These are phyloP conservation scores for Sarcophaga bullata DNA, from an alignment of 1,140 invertebrate genomes.

Conservation along the genomic window DNA sequence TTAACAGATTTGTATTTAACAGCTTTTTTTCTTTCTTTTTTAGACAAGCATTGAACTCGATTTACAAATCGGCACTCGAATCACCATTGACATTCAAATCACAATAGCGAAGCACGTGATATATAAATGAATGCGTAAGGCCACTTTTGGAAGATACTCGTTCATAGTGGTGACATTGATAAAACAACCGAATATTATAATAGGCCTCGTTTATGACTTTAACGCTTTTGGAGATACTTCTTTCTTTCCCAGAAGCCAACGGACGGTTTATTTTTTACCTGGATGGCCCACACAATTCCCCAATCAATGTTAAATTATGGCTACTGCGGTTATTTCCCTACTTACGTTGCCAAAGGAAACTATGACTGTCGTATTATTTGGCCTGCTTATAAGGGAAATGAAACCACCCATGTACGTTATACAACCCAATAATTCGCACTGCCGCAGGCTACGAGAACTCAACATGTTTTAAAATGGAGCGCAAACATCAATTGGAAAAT, in stretches of 20 bases:
- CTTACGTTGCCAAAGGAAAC: slow-evolving; percentile 53
- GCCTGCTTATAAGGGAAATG: slow-evolving; percentile 76
- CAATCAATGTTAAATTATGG: slow-evolving; percentile 75
- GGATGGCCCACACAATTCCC: slow-evolving; percentile 62
- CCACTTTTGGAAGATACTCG: slow-evolving; percentile 75
- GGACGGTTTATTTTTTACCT: slow-evolving; percentile 67
- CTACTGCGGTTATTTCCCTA: slow-evolving; percentile 65
- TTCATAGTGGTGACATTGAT: slow-evolving; percentile 68
- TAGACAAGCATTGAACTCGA: slow-evolving; percentile 63
- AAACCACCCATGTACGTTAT: slow-evolving; percentile 77
- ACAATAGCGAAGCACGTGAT: slow-evolving; percentile 64
- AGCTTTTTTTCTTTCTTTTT: slow-evolving; percentile 33
- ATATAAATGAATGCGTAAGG: slow-evolving; percentile 75
- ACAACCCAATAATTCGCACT: slow-evolving; percentile 70
- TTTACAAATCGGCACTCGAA: slow-evolving; percentile 71
- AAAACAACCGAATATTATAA: slow-evolving; percentile 71
- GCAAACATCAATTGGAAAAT: slow-evolving; percentile 69
- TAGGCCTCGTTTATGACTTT: slow-evolving; percentile 83
- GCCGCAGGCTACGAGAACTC: slow-evolving; percentile 64
- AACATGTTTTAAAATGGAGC: slow-evolving; percentile 67
- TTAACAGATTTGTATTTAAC: too few relatives aligned
- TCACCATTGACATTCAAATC: slow-evolving; percentile 70
- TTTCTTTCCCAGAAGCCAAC: slow-evolving; percentile 70
- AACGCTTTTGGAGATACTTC: slow-evolving; percentile 79
- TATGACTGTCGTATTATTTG: slow-evolving; percentile 72